These are phyloP conservation scores for Actinemys pallida DNA, from an alignment of 2,113 vertebrate species.

Conservation along the genomic window DNA sequence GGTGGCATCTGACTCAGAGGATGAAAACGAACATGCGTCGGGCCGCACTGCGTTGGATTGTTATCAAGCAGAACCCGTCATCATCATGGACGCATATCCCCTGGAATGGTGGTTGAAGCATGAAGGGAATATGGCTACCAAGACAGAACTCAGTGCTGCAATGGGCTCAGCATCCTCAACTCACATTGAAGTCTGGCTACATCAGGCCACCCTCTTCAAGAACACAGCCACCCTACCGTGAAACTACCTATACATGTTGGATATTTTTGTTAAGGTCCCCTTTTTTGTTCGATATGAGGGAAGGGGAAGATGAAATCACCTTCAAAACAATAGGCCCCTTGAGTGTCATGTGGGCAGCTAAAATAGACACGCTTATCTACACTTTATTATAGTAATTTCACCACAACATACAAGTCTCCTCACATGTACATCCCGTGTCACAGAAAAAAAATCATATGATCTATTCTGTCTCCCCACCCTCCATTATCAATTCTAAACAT, in stretches of 20 bases:
- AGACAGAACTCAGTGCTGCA: neutral
- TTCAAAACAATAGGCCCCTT: neutral
- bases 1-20: too few relatives aligned
- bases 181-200: neutral
- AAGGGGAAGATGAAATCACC: neutral
- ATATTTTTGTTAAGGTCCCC: neutral
- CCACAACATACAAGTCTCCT: neutral
- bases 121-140: neutral
- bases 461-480: neutral
- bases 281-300: neutral
- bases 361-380: neutral
- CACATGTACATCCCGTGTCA: neutral
- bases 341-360: neutral
- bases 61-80: too few relatives aligned
- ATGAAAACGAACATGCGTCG: too few relatives aligned
- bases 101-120: too few relatives aligned
- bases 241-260: neutral
- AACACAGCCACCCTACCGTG: neutral
- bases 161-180: neutral
- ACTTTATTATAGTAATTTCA: neutral
- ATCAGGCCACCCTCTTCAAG: neutral
- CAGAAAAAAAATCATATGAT: neutral
- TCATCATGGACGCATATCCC: too few relatives aligned
- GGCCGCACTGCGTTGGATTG: too few relatives aligned
- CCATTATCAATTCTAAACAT: neutral